phyloP scores from a whole-genome alignment of 1,140 invertebrate genomes.

The Papilio machaon region DNA sequence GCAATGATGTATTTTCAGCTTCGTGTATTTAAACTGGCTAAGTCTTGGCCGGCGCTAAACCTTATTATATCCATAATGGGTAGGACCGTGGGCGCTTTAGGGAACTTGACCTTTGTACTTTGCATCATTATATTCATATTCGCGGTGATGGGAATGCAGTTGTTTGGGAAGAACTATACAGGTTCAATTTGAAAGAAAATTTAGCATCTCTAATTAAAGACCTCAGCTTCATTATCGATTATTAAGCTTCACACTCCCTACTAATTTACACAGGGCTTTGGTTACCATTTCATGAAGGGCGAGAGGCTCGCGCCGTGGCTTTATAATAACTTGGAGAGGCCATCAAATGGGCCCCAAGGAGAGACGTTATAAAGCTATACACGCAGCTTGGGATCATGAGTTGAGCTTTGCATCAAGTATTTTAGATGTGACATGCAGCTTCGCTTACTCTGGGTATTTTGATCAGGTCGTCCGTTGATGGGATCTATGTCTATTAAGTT shows the following conservation, averaged over 20 bases:
- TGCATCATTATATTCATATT: slow-evolving; percentile 99
- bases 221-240: slow-evolving; percentile 75
- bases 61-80: slow-evolving; percentile 99
- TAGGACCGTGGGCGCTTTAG: slow-evolving; percentile 97
- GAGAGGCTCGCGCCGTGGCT: slow-evolving; percentile 71
- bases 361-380: slow-evolving; percentile 78
- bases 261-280: slow-evolving; percentile 78
- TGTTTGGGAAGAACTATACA: slow-evolving; percentile 97
- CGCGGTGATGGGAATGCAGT: slow-evolving; percentile 99
- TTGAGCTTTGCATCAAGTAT: slow-evolving; percentile 80
- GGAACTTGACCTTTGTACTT: slow-evolving; percentile 98
- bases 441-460: slow-evolving; percentile 75
- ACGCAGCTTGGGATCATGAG: slow-evolving; percentile 77
- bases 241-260: slow-evolving; percentile 79
- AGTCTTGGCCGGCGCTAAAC: slow-evolving; percentile 99
- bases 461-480: slow-evolving; percentile 74
- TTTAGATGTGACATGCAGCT: slow-evolving; percentile 79
- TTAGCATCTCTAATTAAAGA: slow-evolving; percentile 77
- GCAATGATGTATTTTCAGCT: slow-evolving; percentile 87
- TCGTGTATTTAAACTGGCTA: slow-evolving; percentile 99
- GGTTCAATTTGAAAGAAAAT: slow-evolving; percentile 84
- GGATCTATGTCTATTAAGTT: slow-evolving; percentile 75
- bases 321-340: slow-evolving; percentile 75
- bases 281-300: slow-evolving; percentile 74
- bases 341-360: slow-evolving; percentile 53